These are phyloP conservation scores for Apodemus agrarius DNA, from an alignment of 2,797 vertebrate genomes.

Conservation along the genomic window DNA sequence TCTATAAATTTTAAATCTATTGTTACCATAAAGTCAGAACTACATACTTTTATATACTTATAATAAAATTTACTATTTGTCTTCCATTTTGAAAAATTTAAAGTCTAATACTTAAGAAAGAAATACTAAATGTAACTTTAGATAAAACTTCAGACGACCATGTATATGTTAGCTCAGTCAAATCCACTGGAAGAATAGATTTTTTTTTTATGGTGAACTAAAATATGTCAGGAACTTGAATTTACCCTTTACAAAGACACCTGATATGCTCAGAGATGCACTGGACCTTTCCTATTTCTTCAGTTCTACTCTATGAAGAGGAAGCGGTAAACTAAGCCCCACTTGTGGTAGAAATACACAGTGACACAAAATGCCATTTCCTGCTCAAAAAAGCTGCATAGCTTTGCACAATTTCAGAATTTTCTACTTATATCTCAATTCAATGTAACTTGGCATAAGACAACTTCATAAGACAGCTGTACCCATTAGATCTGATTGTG, in stretches of 20 bases:
- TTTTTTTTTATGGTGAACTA: neutral
- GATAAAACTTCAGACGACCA: neutral
- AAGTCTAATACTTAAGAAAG: conserved; percentile 51
- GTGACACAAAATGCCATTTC: conserved; percentile 79
- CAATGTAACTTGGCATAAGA: conserved; percentile 41
- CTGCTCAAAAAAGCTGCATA: conserved; percentile 55
- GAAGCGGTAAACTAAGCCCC: conserved; percentile 78
- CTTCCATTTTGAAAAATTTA: conserved; percentile 53
- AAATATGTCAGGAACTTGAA: conserved; percentile 15
- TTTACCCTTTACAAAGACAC: conserved; percentile 31
- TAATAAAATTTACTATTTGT: conserved; percentile 55
- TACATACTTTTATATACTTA: conserved; percentile 31
- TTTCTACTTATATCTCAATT: conserved; percentile 64
- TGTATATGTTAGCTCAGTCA: conserved; percentile 10
- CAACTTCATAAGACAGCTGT: conserved; percentile 21
- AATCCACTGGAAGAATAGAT: neutral
- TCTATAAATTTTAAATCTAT: conserved; percentile 43
- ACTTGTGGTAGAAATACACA: conserved; percentile 19
- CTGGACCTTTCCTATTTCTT: conserved; percentile 61
- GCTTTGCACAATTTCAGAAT: conserved; percentile 56
- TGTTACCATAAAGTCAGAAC: conserved; percentile 48
- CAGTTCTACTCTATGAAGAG: conserved; percentile 77
- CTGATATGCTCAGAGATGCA: conserved; percentile 13
- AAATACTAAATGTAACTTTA: conserved; percentile 49
- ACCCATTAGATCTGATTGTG: conserved; percentile 29